A percentile compares a stretch with the other conserved stretches of the same genome.
Conservation (phyloP, 1,140 invertebrate genomes). For the Streblospio benedicti region DNA sequence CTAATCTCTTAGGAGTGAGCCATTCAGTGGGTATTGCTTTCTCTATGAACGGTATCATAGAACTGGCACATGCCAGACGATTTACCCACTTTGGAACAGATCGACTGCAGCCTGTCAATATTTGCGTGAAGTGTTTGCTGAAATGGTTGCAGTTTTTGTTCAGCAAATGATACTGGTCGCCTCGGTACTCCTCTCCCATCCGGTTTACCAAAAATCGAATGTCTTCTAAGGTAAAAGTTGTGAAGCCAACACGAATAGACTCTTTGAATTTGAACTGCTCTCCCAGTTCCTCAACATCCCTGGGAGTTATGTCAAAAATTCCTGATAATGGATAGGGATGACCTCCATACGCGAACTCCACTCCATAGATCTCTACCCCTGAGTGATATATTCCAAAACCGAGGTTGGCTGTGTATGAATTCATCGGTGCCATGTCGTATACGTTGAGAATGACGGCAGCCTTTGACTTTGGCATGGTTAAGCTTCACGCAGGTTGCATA, state of each 20-base stretch:
- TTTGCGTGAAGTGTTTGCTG: no score
- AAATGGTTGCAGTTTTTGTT: slow-evolving; percentile 99
- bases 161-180: slow-evolving; percentile 95
- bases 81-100: no score
- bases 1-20: no score
- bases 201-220: slow-evolving; percentile 80
- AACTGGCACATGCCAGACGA: no score
- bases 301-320: slow-evolving; percentile 88
- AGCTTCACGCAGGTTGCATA: no score
- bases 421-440: no score
- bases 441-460: no score
- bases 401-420: slow-evolving; percentile 88
- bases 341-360: slow-evolving; percentile 95
- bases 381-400: slow-evolving; percentile 97
- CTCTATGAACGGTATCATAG: no score
- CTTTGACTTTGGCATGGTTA: no score
- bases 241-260: slow-evolving; percentile 87
- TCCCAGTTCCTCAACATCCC: slow-evolving; percentile 87
- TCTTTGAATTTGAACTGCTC: slow-evolving; percentile 97
- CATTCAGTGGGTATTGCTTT: no score
- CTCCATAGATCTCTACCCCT: slow-evolving; percentile 90
- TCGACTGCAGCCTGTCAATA: no score
- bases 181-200: slow-evolving; percentile 91
- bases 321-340: slow-evolving; percentile 83
- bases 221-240: slow-evolving; percentile 92